Evolutionary conservation across 2,113 vertebrate genomes (phyloP).

Genomic region (Rhinolophus sinicus): DNA sequence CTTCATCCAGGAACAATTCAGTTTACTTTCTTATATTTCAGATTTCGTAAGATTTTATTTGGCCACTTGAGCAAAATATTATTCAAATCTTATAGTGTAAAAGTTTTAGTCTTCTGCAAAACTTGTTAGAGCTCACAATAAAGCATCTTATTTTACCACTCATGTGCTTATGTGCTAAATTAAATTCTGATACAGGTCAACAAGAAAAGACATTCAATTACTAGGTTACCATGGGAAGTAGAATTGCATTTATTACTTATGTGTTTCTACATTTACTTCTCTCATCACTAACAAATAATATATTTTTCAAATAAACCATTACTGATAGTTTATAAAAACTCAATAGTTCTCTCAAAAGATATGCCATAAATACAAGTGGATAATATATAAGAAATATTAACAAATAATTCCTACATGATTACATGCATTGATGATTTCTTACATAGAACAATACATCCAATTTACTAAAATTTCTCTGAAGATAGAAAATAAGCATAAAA

Average conservation of each 20-base stretch:
- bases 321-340: background rate
- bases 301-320: background rate
- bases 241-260: background rate
- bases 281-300: background rate
- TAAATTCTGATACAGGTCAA: background rate
- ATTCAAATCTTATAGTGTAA: background rate
- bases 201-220: background rate
- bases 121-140: background rate
- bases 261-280: background rate
- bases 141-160: background rate
- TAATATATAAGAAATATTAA: conserved; percentile 16
- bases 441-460: background rate
- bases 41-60: background rate
- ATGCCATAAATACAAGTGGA: background rate
- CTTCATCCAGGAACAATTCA: background rate
- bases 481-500: conserved; percentile 13
- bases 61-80: background rate
- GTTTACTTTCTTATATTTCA: background rate
- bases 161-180: background rate
- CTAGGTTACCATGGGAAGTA: background rate
- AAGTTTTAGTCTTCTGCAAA: background rate
- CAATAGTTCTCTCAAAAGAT: background rate
- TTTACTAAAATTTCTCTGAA: conserved; percentile 38
- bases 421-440: background rate
- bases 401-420: background rate